phyloP scores from a whole-genome alignment of 2,888 invertebrate genomes.

The Cheilosia impressa region DNA sequence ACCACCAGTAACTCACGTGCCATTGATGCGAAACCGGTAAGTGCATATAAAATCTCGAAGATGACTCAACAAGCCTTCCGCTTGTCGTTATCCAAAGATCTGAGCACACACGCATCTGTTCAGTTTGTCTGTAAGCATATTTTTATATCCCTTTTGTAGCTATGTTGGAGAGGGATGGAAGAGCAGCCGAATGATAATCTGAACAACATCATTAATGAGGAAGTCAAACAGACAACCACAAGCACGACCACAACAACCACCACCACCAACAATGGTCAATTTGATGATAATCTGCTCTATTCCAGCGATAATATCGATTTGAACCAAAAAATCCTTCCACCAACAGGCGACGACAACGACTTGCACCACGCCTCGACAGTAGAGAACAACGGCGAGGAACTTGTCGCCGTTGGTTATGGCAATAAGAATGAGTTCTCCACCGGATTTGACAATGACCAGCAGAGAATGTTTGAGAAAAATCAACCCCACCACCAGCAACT shows the following conservation, averaged over 20 bases:
- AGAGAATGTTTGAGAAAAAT: slow-evolving; percentile 58
- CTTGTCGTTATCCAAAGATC: neutral
- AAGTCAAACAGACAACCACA: slow-evolving; percentile 60
- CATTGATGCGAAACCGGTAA: slow-evolving; percentile 66
- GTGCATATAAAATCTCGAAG: neutral
- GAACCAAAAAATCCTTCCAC: slow-evolving; percentile 54
- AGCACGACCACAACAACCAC: slow-evolving; percentile 58
- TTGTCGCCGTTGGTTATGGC: slow-evolving; percentile 57
- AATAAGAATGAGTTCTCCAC: slow-evolving; percentile 53
- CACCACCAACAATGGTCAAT: slow-evolving; percentile 66
- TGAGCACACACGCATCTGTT: neutral
- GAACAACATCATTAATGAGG: slow-evolving; percentile 69
- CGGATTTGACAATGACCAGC: slow-evolving; percentile 51
- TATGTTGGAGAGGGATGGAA: slow-evolving; percentile 34
- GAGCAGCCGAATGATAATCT: slow-evolving; percentile 52
- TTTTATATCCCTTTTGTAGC: slow-evolving; percentile 16
- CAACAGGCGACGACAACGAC: slow-evolving; percentile 58
- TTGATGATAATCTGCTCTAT: slow-evolving; percentile 67
- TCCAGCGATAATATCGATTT: slow-evolving; percentile 69
- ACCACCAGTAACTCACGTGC: slow-evolving; percentile 60
- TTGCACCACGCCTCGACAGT: slow-evolving; percentile 60
- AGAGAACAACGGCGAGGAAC: slow-evolving; percentile 68
- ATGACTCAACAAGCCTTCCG: slow-evolving; percentile 1
- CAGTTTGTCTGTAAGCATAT: neutral
- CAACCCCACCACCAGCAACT: slow-evolving; percentile 61